These are phyloP conservation scores for Tachysurus fulvidraco DNA, from an alignment of 2,113 vertebrate species.

Conservation along the genomic window DNA sequence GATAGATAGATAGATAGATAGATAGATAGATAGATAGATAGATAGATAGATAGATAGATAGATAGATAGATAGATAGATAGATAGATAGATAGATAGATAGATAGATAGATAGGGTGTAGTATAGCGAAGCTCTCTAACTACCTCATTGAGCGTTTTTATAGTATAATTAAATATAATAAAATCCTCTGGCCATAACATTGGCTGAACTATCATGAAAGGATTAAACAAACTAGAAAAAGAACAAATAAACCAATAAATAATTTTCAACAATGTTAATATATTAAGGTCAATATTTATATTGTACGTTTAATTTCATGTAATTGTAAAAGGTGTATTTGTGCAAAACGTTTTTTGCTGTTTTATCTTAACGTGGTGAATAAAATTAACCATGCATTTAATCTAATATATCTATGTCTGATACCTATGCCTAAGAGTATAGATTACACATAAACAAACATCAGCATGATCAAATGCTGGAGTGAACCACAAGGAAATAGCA, in stretches of 20 bases:
- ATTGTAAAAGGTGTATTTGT: background rate
- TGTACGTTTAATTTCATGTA: background rate
- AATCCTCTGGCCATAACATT: background rate
- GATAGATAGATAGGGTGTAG: background rate
- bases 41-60: no score
- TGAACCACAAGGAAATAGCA: conserved; percentile 11
- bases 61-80: no score
- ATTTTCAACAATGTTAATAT: background rate
- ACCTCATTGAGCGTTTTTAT: no score
- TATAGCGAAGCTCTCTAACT: background rate
- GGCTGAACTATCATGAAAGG: no score
- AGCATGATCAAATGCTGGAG: background rate
- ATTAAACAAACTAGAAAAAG: background rate
- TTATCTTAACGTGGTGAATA: background rate
- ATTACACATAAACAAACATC: background rate
- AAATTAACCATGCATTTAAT: background rate
- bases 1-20: no score
- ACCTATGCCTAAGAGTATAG: background rate
- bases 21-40: no score
- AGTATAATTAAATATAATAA: background rate
- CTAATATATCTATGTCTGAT: background rate
- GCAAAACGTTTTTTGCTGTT: background rate
- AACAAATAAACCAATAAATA: no score
- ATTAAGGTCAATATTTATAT: background rate
- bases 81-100: no score